A percentile compares a stretch with the other conserved stretches of the same genome.
phyloP scores from a whole-genome alignment of 2,888 invertebrate genomes.

The Acanthosepion esculentum region DNA sequence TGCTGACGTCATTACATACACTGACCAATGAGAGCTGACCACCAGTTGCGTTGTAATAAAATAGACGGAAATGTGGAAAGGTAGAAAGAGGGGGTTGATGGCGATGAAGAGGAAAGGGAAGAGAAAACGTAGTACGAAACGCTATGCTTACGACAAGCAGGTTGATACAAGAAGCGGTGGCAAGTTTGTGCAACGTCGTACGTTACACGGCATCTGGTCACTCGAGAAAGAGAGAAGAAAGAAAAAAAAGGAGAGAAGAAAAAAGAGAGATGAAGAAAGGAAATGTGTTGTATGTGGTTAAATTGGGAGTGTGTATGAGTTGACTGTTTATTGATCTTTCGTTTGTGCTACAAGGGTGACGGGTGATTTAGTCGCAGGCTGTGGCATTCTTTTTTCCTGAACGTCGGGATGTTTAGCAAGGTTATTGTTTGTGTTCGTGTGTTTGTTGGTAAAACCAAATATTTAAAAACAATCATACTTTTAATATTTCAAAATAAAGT shows the following conservation, averaged over 20 bases:
- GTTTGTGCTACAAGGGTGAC: background rate
- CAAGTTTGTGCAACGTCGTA: background rate
- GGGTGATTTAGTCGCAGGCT: background rate
- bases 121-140: background rate
- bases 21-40: conserved; percentile 21
- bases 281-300: too few species aligned
- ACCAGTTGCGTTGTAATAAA: background rate
- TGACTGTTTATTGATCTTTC: background rate
- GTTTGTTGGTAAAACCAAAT: background rate
- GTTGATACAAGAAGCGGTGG: background rate
- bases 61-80: background rate
- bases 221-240: background rate
- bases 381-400: background rate
- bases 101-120: background rate
- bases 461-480: too few species aligned
- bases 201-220: background rate
- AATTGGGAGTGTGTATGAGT: background rate
- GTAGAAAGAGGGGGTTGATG: background rate
- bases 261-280: too few species aligned
- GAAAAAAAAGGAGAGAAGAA: background rate
- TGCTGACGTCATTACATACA: background rate
- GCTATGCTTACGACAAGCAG: too few species aligned
- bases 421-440: background rate
- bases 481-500: too few species aligned
- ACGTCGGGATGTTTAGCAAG: background rate